Percentiles rank a stretch among this genome's conserved stretches.
phyloP scores from a whole-genome alignment of 2,797 vertebrate genomes.

The Gila robusta region DNA sequence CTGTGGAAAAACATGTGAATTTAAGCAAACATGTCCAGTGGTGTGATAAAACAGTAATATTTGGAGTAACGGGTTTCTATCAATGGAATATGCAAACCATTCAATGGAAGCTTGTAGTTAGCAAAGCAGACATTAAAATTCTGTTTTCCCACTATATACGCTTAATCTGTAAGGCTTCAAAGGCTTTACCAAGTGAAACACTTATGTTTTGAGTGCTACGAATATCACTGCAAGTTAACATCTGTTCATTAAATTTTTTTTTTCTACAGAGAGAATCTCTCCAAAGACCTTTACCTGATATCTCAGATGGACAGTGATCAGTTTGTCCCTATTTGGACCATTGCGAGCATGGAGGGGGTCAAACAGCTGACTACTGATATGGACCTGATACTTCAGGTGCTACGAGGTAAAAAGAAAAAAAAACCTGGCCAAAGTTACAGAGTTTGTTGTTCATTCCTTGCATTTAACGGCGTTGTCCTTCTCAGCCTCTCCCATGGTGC shows the following conservation, averaged over 20 bases:
- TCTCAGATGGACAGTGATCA: constrained; percentile 99
- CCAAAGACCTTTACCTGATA: constrained; percentile 97
- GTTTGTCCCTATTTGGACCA: constrained; percentile 97
- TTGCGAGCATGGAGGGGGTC: constrained; percentile 97
- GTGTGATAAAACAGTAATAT: background rate
- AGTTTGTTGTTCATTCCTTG: background rate
- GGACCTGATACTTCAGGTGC: constrained; percentile 93
- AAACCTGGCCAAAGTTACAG: background rate
- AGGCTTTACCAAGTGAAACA: background rate
- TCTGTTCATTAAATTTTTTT: background rate
- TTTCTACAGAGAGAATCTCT: constrained; percentile 90
- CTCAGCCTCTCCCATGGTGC: constrained; percentile 95
- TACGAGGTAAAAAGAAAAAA: constrained; percentile 84
- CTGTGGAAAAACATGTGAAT: background rate
- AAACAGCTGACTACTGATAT: constrained; percentile 96
- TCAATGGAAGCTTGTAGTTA: background rate
- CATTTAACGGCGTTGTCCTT: background rate
- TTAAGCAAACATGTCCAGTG: background rate
- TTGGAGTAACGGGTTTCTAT: background rate
- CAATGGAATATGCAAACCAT: background rate
- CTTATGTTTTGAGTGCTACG: background rate
- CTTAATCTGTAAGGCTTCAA: background rate
- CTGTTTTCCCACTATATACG: background rate
- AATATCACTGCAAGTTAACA: background rate
- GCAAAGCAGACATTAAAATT: background rate